Evolutionary conservation across 2,888 invertebrate genomes (phyloP), one percentile per base, ranked within the genome.

Genomic region (Leptinotarsa peninsularis): DNA sequence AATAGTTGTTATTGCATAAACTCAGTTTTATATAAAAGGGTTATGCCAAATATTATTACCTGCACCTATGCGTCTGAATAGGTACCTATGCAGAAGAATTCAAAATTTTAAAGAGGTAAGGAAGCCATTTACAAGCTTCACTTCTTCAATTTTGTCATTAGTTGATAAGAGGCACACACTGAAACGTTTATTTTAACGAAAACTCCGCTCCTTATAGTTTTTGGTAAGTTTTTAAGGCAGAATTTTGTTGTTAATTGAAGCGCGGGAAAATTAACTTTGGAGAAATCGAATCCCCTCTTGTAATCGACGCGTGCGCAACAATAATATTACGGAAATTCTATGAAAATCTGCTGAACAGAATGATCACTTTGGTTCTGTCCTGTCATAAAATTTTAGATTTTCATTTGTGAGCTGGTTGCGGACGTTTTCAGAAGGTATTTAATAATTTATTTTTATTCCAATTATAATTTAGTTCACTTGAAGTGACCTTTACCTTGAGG

Each of bases 341-440:
- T 78, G 76, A 67, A 76, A 78, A 79, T 80, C 72, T 77, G 72
- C 76, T 81, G 81, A 85, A 81, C 83, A 82, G 17, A 52, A 52
- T 52, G 58, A 58, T 21, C 73, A 82, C 84, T 84, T 84, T 83
- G 79, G 81, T 82, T 83, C 52, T 17, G 50, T 14, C 10, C 81
- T 83, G 82, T 84, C 84, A 82, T 74, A 82, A 84, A 85, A 84
- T 84, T 83, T 81, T 84, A 84, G 81, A 83, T 85, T 82, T 76
- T 77, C 77, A 76, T 76, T 78, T 79, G 80, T 76, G 66, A 66
- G 56, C 75, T 78, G 72, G 50, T 66, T 77, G 74, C 78, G 71
- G 63, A 54, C 56, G 43, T 71, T 66, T 76, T 75, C 54, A 76
- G 56, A 80, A 83, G 84, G 84, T 85, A 83, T 81, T 78, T 82